phyloP scores from a whole-genome alignment of 2,888 invertebrate genomes.

The Lumbricus terrestris region DNA sequence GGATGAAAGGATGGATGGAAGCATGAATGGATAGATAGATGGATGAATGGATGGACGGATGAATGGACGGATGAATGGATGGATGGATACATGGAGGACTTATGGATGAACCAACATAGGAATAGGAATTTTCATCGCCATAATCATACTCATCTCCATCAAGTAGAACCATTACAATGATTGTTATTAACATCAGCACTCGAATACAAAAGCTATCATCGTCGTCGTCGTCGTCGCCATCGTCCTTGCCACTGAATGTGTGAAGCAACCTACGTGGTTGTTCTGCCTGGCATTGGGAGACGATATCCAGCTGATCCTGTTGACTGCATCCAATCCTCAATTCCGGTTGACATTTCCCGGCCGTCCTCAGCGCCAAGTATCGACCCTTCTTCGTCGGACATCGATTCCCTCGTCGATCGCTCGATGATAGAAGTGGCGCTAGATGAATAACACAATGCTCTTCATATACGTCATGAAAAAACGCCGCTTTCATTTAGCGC shows the following conservation, averaged over 20 bases:
- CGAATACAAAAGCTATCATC: no score
- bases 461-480: background rate
- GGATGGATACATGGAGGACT: no score
- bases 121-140: background rate
- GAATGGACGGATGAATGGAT: background rate
- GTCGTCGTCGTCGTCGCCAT: background rate
- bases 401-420: background rate
- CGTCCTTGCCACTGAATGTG: background rate
- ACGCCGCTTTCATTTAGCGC: background rate
- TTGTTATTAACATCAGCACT: no score
- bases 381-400: background rate
- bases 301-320: background rate
- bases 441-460: background rate
- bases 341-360: background rate
- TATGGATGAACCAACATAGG: background rate
- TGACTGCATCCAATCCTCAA: background rate
- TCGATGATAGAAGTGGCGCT: background rate
- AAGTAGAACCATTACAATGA: no score
- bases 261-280: background rate
- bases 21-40: no score
- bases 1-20: no score
- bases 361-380: background rate
- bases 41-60: no score
- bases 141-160: background rate
- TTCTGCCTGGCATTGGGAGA: conserved; percentile 9